Conservation (phyloP, 2,888 invertebrate species). For the Stenchaetothrips biformis region DNA sequence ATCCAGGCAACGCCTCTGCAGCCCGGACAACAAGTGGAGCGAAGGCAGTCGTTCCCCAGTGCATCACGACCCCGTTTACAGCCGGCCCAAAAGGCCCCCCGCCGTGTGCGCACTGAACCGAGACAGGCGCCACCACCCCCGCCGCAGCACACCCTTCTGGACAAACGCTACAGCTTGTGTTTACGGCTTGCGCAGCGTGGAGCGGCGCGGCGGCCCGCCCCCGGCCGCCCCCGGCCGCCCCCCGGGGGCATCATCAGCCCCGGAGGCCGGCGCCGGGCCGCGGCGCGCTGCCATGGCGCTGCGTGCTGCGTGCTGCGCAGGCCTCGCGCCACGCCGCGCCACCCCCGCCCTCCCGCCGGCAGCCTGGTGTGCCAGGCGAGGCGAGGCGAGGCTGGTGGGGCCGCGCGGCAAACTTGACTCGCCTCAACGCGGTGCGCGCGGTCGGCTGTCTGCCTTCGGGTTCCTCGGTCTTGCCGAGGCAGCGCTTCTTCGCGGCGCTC, state of each 20-base stretch:
- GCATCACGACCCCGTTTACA: background rate
- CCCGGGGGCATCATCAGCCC: background rate
- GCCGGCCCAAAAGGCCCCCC: background rate
- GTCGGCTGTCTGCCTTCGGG: too few relatives aligned
- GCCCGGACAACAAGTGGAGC: too few relatives aligned
- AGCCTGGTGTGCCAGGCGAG: too few relatives aligned
- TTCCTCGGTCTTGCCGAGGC: too few relatives aligned
- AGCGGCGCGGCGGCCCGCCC: background rate
- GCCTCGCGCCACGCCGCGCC: background rate
- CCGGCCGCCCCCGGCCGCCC: background rate
- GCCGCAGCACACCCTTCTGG: background rate
- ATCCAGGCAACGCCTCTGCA: too few relatives aligned
- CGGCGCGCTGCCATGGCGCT: background rate
- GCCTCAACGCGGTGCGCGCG: too few relatives aligned
- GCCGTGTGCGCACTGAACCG: background rate
- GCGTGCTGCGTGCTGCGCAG: background rate
- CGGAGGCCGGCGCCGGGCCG: background rate
- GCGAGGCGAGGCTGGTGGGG: too few relatives aligned
- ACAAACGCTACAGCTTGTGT: constrained; percentile 1
- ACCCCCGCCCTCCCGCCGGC: too few relatives aligned
- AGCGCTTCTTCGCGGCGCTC: too few relatives aligned
- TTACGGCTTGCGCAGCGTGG: background rate
- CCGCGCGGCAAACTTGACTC: too few relatives aligned
- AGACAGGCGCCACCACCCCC: background rate
- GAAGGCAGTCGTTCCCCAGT: background rate